phyloP scores from a whole-genome alignment of 2,888 invertebrate species.

The Rhagonycha fulva region DNA sequence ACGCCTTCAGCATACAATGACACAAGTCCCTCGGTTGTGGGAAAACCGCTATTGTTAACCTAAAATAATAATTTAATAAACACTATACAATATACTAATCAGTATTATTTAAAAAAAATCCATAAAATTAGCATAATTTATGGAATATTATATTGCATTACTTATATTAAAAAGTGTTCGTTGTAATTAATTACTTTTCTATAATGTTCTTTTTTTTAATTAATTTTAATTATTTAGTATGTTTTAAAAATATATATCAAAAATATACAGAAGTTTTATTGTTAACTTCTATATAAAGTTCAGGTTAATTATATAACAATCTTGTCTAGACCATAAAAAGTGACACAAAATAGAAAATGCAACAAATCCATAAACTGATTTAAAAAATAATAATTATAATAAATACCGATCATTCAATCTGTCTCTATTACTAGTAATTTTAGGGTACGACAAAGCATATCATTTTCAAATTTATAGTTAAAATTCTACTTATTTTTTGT shows the following conservation, averaged over 20 bases:
- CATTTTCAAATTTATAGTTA: neutral
- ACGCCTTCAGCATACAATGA: constrained; percentile 77
- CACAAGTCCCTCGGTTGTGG: constrained; percentile 73
- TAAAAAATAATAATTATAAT: neutral
- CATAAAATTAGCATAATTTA: constrained; percentile 3
- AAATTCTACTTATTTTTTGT: neutral
- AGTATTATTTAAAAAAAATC: constrained; percentile 21
- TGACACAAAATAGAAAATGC: neutral
- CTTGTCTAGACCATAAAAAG: neutral
- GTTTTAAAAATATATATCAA: neutral
- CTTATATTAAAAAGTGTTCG: neutral
- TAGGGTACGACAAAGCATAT: neutral
- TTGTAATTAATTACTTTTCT: neutral
- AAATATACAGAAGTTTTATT: neutral
- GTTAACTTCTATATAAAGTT: neutral
- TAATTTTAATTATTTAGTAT: neutral
- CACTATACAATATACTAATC: neutral
- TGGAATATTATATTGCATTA: neutral
- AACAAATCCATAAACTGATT: neutral
- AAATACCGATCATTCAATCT: neutral
- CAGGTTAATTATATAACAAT: neutral
- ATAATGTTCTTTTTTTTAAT: neutral
- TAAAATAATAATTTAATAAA: constrained; percentile 43
- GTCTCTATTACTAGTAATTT: neutral
- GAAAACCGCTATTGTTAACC: constrained; percentile 75